A percentile compares a stretch with the other conserved stretches of the same genome.
phyloP scores from a whole-genome alignment of 2,113 vertebrate species.

The Penelope pileata region DNA sequence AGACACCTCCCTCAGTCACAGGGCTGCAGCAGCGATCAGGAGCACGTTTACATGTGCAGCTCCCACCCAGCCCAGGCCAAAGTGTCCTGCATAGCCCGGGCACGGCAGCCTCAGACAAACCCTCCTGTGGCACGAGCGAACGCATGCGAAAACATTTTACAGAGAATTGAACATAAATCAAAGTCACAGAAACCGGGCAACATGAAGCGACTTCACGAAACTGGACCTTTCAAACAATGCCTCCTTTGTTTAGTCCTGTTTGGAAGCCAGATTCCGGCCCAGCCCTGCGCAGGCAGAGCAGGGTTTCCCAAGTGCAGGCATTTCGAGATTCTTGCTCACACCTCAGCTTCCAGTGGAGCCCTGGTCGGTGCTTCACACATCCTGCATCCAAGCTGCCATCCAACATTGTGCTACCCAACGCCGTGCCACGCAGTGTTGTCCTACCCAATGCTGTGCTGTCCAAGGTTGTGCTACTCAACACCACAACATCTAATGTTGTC shows the following conservation, averaged over 20 bases:
- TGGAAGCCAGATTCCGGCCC: not conserved
- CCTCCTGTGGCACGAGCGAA: rapidly evolving
- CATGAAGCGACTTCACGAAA: not conserved
- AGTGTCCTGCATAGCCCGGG: not conserved
- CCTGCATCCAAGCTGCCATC: not conserved
- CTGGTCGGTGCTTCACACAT: not conserved
- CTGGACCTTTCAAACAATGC: conserved; percentile 3
- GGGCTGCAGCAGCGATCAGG: not conserved
- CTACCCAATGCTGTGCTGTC: not conserved
- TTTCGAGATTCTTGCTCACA: not conserved
- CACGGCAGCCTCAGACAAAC: not conserved
- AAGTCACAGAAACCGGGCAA: not conserved
- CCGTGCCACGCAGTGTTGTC: too few relatives aligned
- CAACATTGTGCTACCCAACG: too few relatives aligned
- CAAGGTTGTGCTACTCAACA: not conserved
- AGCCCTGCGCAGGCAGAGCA: not conserved
- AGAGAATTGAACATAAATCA: not conserved
- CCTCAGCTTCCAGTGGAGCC: not conserved
- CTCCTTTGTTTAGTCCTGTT: not conserved
- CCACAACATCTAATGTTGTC: not conserved
- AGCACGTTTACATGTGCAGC: not conserved
- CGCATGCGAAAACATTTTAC: rapidly evolving
- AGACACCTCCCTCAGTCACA: not conserved
- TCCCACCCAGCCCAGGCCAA: not conserved
- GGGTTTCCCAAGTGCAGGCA: not conserved